phyloP scores from a whole-genome alignment of 2,113 vertebrate species.

The Dunckerocampus dactyliophorus region DNA sequence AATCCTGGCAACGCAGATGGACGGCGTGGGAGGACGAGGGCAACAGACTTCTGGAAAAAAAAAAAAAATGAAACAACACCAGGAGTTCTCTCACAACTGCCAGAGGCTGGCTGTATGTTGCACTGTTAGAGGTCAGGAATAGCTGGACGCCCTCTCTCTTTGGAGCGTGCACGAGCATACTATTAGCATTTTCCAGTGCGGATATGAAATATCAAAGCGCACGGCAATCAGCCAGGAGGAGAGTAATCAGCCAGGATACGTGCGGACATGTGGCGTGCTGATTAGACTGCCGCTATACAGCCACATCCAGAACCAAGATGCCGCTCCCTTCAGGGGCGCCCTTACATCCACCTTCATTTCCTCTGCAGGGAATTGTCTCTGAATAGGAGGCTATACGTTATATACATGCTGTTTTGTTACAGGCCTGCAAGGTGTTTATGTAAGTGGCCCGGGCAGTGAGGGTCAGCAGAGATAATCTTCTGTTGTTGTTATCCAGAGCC shows the following conservation, averaged over 20 bases:
- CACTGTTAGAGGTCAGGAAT: too few relatives aligned
- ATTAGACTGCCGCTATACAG: slow-evolving; percentile 38
- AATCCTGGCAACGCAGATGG: slow-evolving; percentile 54
- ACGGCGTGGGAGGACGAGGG: slow-evolving; percentile 55
- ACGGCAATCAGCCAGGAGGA: slow-evolving; percentile 46
- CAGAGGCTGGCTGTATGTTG: slow-evolving; percentile 16
- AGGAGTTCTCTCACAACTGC: slow-evolving; percentile 18
- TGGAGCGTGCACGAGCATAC: slow-evolving; percentile 35
- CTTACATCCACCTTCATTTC: slow-evolving; percentile 48
- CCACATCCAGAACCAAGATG: background rate
- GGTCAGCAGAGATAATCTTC: slow-evolving; percentile 60
- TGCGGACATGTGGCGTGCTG: slow-evolving; percentile 61
- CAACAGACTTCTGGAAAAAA: slow-evolving; percentile 43
- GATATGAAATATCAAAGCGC: slow-evolving; percentile 59
- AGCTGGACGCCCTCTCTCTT: too few relatives aligned
- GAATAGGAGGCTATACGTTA: background rate
- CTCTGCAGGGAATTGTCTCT: background rate
- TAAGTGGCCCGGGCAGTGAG: slow-evolving; percentile 43
- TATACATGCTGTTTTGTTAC: slow-evolving; percentile 23
- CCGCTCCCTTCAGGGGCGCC: slow-evolving; percentile 52
- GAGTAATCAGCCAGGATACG: slow-evolving; percentile 53
- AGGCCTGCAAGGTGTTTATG: slow-evolving; percentile 34
- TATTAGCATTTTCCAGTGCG: slow-evolving; percentile 56
- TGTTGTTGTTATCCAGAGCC: slow-evolving; percentile 49
- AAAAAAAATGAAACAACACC: slow-evolving; percentile 1